Evolutionary conservation across 2,797 vertebrate genomes (phyloP), one percentile per base, ranked within the genome.

Genomic region (Enteromius mattozi): DNA sequence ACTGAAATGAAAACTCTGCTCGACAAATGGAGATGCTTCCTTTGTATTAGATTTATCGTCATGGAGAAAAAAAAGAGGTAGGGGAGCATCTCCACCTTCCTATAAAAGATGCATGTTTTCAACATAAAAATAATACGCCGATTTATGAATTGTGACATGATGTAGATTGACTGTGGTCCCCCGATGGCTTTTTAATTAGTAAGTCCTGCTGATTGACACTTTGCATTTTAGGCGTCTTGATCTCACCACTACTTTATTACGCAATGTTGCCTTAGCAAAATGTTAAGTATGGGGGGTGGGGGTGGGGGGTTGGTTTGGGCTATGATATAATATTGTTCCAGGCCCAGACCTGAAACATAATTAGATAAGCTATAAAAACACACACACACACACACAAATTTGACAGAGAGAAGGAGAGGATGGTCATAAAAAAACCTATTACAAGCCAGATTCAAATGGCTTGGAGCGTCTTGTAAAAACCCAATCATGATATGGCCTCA

Each of bases 391-490:
- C 49, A 35, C 35, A 69, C 24, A 74, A 19, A 66, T 79, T 47
- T 71, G n/a, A 72, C 70, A 56, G 68, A 71, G 79, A 69, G 47
- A 81, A 68, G 42, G n/a, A 75, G 63, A 79, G 27, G 71, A 76
- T 76, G 65, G 84, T 83, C 85, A 80, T 87, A 88, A 89, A 86
- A 86, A 81, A 84, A 81, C 51, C 21, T 56, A 85, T 85, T 87
- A 83, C 79, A 61, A 47, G 45, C 86, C 42, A 65, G 79, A 86
- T 83, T 88, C 78, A 88, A 82, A 86, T 75, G 9, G 71, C 86
- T 85, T 40, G 66, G 72, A 85, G 82, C 86, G 3, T 49, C 84
- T 69, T 83, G 65, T 87, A 86, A 86, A 83, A 86, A 51, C 80
- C 47, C 65, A 81, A 66, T 82, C 81, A 85, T 54, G 42, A 56